Evolutionary conservation across 2,888 invertebrate species (phyloP).

Genomic region (Operophtera brumata): DNA sequence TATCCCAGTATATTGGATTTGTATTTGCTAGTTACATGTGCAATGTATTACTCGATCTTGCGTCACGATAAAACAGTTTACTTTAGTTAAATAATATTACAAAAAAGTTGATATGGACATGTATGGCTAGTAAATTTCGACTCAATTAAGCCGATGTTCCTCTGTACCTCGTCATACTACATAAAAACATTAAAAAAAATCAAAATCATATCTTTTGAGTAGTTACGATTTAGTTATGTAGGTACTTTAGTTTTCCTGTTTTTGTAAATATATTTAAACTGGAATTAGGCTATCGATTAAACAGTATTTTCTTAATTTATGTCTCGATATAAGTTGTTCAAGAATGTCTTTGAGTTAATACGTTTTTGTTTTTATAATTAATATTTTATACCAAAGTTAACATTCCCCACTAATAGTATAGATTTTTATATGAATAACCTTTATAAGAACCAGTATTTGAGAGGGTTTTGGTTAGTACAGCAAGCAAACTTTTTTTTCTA

Average conservation of each 20-base stretch:
- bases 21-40: not conserved
- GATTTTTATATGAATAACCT: conserved; percentile 52
- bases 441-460: conserved; percentile 45
- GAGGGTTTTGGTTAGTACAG: conserved; percentile 54
- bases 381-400: conserved; percentile 87
- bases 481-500: conserved; percentile 59
- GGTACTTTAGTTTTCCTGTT: conserved; percentile 61
- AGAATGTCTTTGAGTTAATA: conserved; percentile 73
- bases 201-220: conserved; percentile 33
- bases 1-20: conserved; percentile 37
- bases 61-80: not conserved
- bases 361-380: conserved; percentile 78
- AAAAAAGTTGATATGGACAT: conserved; percentile 1
- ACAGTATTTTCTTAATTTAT: conserved; percentile 80
- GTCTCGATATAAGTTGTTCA: conserved; percentile 71
- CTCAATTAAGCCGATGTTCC: not conserved
- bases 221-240: conserved; percentile 17
- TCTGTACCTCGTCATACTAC: not conserved
- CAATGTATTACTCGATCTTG: conserved; percentile 1
- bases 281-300: conserved; percentile 70
- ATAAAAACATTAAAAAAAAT: conserved; percentile 8
- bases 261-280: conserved; percentile 73
- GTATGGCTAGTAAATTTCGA: not conserved
- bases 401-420: conserved; percentile 84
- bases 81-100: not conserved